Evolutionary conservation across 2,888 invertebrate species (phyloP).

Genomic region (Shargacucullia verbasci): DNA sequence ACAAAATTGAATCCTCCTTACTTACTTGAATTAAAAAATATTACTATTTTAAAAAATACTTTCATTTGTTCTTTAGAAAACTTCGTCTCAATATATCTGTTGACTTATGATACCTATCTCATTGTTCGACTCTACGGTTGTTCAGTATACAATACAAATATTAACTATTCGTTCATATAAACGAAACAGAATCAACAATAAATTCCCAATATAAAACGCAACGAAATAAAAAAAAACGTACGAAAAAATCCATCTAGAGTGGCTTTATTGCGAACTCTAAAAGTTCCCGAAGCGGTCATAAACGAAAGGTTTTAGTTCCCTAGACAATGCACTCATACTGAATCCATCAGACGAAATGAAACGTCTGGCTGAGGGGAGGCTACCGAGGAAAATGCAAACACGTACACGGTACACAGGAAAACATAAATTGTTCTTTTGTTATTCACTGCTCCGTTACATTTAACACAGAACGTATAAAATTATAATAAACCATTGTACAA

Average conservation of each 20-base stretch:
- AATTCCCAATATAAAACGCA: slow-evolving; percentile 42
- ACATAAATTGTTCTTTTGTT: slow-evolving; percentile 69
- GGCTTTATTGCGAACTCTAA: slow-evolving; percentile 59
- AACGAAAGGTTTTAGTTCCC: slow-evolving; percentile 64
- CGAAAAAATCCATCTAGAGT: slow-evolving; percentile 54
- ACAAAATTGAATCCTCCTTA: too few species aligned
- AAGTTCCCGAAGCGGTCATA: slow-evolving; percentile 51
- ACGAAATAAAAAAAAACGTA: slow-evolving; percentile 54
- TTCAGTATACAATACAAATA: slow-evolving; percentile 17
- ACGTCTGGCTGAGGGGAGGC: slow-evolving; percentile 61
- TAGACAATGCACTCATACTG: slow-evolving; percentile 71
- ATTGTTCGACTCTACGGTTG: too few species aligned
- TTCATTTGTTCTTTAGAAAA: too few species aligned
- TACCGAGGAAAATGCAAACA: slow-evolving; percentile 60
- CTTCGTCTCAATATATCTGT: too few species aligned
- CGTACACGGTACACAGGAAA: slow-evolving; percentile 60
- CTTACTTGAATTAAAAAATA: too few species aligned
- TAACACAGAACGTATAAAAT: slow-evolving; percentile 29
- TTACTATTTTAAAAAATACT: too few species aligned
- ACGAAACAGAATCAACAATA: slow-evolving; percentile 13
- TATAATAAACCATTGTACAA: slow-evolving; percentile 40
- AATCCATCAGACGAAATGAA: slow-evolving; percentile 74
- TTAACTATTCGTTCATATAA: slow-evolving; percentile 26
- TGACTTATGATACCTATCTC: too few species aligned
- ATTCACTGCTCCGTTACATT: slow-evolving; percentile 12